Conservation (phyloP, 2,113 vertebrate genomes). For the Ploceus nigricollis region DNA sequence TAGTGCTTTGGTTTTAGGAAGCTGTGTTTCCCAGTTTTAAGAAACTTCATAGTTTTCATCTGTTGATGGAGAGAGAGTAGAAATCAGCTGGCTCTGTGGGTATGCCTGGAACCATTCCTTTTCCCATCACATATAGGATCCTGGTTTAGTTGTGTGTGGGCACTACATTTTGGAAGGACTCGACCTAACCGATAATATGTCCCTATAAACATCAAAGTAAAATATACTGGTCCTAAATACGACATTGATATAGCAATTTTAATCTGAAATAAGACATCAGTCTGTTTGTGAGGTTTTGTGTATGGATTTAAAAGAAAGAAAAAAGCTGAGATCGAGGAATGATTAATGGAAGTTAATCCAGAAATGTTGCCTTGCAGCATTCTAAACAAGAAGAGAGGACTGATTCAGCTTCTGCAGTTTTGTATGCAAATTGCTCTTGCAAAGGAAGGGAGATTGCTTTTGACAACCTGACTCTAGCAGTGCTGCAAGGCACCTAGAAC, state of each 20-base stretch:
- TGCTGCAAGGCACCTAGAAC: constrained; percentile 18
- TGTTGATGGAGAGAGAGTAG: neutral
- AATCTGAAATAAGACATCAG: neutral
- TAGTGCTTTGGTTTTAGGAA: neutral
- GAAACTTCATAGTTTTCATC: neutral
- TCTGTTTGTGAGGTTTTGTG: neutral
- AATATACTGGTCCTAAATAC: neutral
- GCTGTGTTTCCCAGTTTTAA: neutral
- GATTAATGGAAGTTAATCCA: constrained; percentile 38
- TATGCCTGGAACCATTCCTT: neutral
- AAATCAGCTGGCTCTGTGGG: neutral
- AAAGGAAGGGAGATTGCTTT: constrained; percentile 27
- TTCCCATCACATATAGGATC: neutral
- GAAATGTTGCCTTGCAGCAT: neutral
- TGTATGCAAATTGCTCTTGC: constrained; percentile 42
- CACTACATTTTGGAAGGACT: neutral
- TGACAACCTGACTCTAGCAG: constrained; percentile 36
- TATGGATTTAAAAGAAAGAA: neutral
- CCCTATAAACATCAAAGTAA: neutral
- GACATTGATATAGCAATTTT: neutral
- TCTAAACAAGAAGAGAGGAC: constrained; percentile 4
- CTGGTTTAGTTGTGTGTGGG: neutral
- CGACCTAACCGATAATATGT: neutral
- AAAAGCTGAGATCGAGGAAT: neutral
- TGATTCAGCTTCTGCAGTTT: constrained; percentile 28